Percentiles rank a stretch among this genome's conserved stretches.
phyloP scores from a whole-genome alignment of 2,113 vertebrate genomes.

The Tapirus terrestris region DNA sequence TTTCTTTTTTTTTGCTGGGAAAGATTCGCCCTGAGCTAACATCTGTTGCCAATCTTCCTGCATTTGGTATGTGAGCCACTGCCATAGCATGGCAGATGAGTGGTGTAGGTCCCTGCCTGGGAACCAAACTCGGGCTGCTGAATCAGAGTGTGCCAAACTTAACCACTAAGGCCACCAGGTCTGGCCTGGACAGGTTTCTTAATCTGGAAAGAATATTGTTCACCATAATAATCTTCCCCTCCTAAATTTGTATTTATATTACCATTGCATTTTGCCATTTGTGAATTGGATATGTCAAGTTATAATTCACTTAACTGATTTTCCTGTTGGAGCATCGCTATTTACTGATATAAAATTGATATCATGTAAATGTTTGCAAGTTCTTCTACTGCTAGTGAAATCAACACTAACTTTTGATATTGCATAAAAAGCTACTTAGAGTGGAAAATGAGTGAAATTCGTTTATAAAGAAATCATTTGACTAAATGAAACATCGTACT shows the following conservation, averaged over 20 bases:
- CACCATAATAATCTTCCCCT: background rate
- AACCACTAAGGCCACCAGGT: too few relatives aligned
- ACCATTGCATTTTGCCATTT: background rate
- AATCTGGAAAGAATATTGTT: background rate
- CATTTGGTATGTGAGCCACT: too few relatives aligned
- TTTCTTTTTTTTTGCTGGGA: background rate
- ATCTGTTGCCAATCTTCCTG: too few relatives aligned
- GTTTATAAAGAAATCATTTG: background rate
- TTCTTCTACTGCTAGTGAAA: background rate
- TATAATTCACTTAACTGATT: background rate
- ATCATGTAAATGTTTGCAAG: background rate
- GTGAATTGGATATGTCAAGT: background rate
- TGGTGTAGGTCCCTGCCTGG: too few relatives aligned
- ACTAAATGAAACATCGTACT: background rate
- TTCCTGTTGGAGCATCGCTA: background rate
- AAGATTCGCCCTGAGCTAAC: too few relatives aligned
- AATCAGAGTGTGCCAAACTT: too few relatives aligned
- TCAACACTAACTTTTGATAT: background rate
- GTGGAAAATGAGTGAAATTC: background rate
- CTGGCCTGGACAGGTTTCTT: background rate
- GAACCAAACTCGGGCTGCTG: too few relatives aligned
- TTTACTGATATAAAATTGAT: background rate
- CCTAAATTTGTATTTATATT: background rate
- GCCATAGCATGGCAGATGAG: too few relatives aligned
- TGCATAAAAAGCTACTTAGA: background rate